Conservation (phyloP, 2,113 vertebrate genomes). For the Donacobius atricapilla region DNA sequence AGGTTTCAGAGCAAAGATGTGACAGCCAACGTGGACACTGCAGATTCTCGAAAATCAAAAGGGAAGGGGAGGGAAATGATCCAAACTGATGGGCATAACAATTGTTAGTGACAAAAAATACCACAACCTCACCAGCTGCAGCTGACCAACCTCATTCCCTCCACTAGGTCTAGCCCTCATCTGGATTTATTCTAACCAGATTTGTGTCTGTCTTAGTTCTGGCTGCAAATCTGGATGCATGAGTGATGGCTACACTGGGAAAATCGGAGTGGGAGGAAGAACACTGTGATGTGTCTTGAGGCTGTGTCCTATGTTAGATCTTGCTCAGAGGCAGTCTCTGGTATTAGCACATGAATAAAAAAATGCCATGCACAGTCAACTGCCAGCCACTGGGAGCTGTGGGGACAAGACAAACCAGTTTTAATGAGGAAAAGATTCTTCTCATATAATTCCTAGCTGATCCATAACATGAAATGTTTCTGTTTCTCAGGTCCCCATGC, state of each 20-base stretch:
- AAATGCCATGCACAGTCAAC: not conserved
- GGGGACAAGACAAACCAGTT: not conserved
- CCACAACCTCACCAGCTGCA: not conserved
- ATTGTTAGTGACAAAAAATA: not conserved
- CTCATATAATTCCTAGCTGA: not conserved
- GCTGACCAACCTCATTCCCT: not conserved
- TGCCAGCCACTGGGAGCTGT: not conserved
- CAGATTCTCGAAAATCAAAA: not conserved
- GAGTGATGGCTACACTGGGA: not conserved
- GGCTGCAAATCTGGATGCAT: not conserved
- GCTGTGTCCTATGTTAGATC: not conserved
- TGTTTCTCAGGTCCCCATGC: not conserved
- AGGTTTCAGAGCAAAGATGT: not conserved
- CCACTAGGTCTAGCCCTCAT: not conserved
- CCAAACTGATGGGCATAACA: not conserved
- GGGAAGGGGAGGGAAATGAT: not conserved
- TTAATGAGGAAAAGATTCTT: not conserved
- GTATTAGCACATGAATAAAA: not conserved
- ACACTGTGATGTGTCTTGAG: not conserved
- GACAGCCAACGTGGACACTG: not conserved
- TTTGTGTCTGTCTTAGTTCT: not conserved
- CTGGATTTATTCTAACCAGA: not conserved
- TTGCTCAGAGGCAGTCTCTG: not conserved
- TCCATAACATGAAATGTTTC: not conserved
- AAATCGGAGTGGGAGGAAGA: not conserved